Percentiles rank a stretch among this genome's conserved stretches.
Conservation (phyloP, 2,113 vertebrate species). For the Benitochromis conjunctus region DNA sequence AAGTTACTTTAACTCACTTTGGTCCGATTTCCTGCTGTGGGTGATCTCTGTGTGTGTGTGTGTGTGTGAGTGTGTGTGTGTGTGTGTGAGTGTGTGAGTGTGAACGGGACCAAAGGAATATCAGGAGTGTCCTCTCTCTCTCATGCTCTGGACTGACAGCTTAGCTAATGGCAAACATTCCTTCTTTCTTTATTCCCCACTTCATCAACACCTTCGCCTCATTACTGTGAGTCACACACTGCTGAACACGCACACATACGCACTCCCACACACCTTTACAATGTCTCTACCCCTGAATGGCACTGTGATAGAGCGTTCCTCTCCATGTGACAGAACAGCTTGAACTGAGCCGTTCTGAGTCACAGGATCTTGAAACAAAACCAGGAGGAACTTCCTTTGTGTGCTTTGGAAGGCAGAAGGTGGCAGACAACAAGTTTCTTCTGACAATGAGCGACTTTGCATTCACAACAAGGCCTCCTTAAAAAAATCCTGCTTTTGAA, state of each 20-base stretch:
- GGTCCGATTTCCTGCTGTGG: neutral
- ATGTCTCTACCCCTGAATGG: neutral
- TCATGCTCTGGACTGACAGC: conserved; percentile 37
- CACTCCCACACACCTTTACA: neutral
- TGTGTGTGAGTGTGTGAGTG: neutral
- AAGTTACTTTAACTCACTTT: conserved; percentile 14
- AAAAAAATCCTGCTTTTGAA: neutral
- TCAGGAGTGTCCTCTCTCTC: neutral
- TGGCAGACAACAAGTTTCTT: neutral
- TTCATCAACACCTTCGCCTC: conserved; percentile 51
- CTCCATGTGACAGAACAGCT: neutral
- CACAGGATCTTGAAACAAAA: conserved; percentile 1
- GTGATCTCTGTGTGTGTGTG: neutral
- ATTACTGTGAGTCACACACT: conserved; percentile 29
- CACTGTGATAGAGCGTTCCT: neutral
- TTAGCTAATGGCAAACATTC: conserved; percentile 40
- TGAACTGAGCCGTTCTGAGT: neutral
- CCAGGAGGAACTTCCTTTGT: neutral
- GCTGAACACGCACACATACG: neutral
- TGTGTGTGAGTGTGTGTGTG: neutral
- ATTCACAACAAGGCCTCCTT: neutral
- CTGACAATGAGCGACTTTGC: neutral
- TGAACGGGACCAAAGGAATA: neutral
- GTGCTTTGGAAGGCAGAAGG: neutral
- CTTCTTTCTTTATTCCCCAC: conserved; percentile 44